These are phyloP conservation scores for Dromius quadrimaculatus DNA, from an alignment of 2,888 invertebrate species.

Conservation along the genomic window DNA sequence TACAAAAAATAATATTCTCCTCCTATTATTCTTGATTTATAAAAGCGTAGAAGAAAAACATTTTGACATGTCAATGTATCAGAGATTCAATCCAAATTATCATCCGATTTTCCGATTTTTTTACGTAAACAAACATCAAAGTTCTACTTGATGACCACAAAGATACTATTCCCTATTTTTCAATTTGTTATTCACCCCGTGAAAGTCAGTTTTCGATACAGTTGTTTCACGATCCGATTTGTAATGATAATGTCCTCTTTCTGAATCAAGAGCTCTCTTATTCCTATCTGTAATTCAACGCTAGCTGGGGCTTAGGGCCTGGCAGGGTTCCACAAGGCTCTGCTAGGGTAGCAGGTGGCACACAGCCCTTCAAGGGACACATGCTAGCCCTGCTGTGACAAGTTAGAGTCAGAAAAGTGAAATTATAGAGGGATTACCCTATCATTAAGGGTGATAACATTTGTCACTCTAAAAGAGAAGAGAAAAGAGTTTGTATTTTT, in stretches of 20 bases:
- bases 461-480: neutral
- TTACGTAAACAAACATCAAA: too few relatives aligned
- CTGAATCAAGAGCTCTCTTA: constrained; percentile 2
- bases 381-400: neutral
- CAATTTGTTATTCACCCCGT: neutral
- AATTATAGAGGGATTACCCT: neutral
- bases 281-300: neutral
- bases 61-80: too few relatives aligned
- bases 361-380: neutral
- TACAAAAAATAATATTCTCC: too few relatives aligned
- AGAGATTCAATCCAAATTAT: too few relatives aligned
- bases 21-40: too few relatives aligned
- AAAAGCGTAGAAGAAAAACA: too few relatives aligned
- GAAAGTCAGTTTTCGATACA: constrained; percentile 43
- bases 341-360: constrained; percentile 38
- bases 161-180: neutral
- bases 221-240: constrained; percentile 25
- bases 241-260: constrained; percentile 35
- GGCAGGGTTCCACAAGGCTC: neutral
- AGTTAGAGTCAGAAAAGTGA: neutral
- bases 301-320: constrained; percentile 4
- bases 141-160: too few relatives aligned
- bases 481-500: neutral
- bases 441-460: neutral
- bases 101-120: too few relatives aligned